Base-by-base conservation (phyloP, 1,140 invertebrate genomes). In the Polypedilum pembai region DNA sequence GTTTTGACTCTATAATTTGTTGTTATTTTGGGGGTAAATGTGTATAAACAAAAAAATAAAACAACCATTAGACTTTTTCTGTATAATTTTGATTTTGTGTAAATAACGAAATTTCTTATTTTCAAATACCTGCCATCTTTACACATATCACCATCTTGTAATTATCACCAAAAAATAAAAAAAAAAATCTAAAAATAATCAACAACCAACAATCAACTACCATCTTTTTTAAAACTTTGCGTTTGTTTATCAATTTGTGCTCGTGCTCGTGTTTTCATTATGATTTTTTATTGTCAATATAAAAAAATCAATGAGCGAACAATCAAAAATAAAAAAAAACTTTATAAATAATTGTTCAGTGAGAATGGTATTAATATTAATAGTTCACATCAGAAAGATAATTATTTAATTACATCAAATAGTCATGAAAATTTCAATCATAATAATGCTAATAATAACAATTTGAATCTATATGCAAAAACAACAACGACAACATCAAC, bases 391-490 rank as follows among this genome's bases (percentile, higher is more conserved):
- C 65, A 69, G 18, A 69, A 69, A 69, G 65, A 69, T 69, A 69
- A 69, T 18, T 69, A 20, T 18, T 69, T 69, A 69, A 20, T 69
- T 21, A 69, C 65, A 69, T 18, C 65, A 56, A 56, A 56, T 18
- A 69, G 65, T 21, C 17, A n/a, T 69, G 65, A 69, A 69, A 20
- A 69, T 69, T 18, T 21, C 65, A 69, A 69, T 69, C n/a, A 69
- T 69, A 69, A 69, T 69, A 69, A 69, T 69, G 8, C 8, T 18
- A 69, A 69, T 69, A 20, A 15, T 12, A 56, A 56, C 45, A 56
- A 69, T 69, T 69, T 69, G 65, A 69, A 69, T 69, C 20, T 18
- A 69, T 69, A 69, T 69, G 65, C 65, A 18, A 69, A 69, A 69
- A 18, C 65, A 69, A 69, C 65, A 69, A 69, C 8, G 17, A 18